Conservation (phyloP, 2,888 invertebrate species). For the Shargacucullia verbasci region DNA sequence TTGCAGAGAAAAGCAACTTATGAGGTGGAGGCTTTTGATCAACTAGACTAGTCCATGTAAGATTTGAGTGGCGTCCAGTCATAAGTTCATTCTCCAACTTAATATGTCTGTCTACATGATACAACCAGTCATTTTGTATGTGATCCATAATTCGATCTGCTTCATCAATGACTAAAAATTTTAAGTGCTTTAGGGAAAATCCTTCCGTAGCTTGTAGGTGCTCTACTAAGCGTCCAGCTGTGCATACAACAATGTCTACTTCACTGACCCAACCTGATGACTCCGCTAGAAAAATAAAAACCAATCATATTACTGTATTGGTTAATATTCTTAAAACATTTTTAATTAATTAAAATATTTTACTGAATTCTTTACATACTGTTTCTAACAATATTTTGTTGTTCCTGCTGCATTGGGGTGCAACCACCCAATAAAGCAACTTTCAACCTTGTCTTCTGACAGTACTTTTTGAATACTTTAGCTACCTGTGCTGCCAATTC, state of each 20-base stretch:
- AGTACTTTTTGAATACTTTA: constrained; percentile 93
- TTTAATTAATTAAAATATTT: too few relatives aligned
- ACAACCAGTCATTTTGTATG: constrained; percentile 97
- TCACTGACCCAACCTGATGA: constrained; percentile 89
- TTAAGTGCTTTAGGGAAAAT: constrained; percentile 91
- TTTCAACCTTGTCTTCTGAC: constrained; percentile 91
- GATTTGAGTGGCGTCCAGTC: constrained; percentile 81
- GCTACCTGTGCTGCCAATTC: constrained; percentile 97
- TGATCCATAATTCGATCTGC: constrained; percentile 98
- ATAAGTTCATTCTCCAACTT: constrained; percentile 86
- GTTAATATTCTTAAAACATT: too few relatives aligned
- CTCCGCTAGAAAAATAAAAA: constrained; percentile 89
- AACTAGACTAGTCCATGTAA: constrained; percentile 85
- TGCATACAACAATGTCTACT: constrained; percentile 96
- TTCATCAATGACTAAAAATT: constrained; percentile 97
- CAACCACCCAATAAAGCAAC: constrained; percentile 92
- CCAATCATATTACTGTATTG: too few relatives aligned
- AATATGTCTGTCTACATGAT: constrained; percentile 93
- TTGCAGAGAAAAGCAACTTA: constrained; percentile 99
- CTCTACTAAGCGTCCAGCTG: constrained; percentile 97
- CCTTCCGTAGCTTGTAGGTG: constrained; percentile 96
- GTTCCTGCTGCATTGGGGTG: constrained; percentile 91
- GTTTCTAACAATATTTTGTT: constrained; percentile 89
- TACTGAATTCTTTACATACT: constrained; percentile 67
- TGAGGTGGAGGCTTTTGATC: constrained; percentile 91